Percentiles rank a stretch among this genome's conserved stretches.
These are phyloP conservation scores for Drosophila jambulina DNA, from an alignment of 1,140 invertebrate species.

Conservation along the genomic window DNA sequence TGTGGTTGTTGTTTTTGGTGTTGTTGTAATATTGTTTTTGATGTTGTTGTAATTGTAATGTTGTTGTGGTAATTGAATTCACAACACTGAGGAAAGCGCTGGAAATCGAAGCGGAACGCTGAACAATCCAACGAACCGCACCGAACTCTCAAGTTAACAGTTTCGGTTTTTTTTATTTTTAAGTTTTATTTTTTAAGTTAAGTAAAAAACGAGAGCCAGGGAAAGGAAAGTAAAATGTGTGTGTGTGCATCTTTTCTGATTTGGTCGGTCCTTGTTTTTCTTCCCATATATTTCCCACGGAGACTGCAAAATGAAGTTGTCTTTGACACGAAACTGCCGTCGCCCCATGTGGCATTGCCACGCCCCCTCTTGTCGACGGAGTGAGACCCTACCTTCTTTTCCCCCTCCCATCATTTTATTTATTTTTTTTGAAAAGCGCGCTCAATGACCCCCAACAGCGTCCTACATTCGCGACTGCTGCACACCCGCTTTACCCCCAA, in stretches of 20 bases:
- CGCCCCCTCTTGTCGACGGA: conserved; percentile 18
- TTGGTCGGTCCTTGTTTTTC: conserved; percentile 2
- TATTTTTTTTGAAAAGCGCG: conserved; percentile 22
- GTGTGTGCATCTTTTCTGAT: not conserved
- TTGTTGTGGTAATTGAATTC: conserved; percentile 25
- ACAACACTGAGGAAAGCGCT: conserved; percentile 21
- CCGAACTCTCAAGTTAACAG: conserved; percentile 25
- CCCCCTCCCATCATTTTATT: not conserved
- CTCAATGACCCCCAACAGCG: conserved; percentile 64
- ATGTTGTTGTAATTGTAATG: not conserved
- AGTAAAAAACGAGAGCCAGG: not conserved
- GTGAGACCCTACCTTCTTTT: not conserved
- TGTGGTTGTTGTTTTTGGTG: no score
- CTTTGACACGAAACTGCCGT: conserved; percentile 55
- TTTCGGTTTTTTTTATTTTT: not conserved
- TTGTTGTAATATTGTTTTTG: no score
- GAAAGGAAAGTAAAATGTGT: not conserved
- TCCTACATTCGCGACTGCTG: conserved; percentile 62
- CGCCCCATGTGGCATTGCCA: conserved; percentile 44
- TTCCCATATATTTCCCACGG: not conserved
- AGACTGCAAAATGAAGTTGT: conserved; percentile 66
- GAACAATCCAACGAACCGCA: conserved; percentile 32
- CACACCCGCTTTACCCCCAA: not conserved
- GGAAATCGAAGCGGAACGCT: conserved; percentile 35
- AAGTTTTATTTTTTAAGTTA: not conserved